Evolutionary conservation across 2,888 invertebrate species (phyloP).

Genomic region (Onchidella celtica): DNA sequence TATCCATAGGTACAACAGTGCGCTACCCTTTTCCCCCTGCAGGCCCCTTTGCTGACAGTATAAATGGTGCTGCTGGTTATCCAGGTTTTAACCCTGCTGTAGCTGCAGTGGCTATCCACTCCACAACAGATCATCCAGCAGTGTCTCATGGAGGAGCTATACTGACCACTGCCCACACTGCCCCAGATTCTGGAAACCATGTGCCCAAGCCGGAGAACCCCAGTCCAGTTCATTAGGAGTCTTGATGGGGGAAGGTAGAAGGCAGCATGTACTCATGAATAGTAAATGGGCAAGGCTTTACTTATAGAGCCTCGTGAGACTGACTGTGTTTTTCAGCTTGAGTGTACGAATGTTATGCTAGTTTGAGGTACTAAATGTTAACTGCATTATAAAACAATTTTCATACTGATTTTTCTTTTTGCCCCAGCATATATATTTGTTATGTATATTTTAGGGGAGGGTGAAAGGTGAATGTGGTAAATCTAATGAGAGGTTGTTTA

Average conservation of each 20-base stretch:
- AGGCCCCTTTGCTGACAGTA: constrained; percentile 66
- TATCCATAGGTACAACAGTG: constrained; percentile 48
- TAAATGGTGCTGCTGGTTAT: constrained; percentile 73
- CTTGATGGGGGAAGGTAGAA: constrained; percentile 36
- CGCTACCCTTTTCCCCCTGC: constrained; percentile 58
- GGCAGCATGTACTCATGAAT: constrained; percentile 48
- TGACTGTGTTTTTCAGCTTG: no score
- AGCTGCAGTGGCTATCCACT: constrained; percentile 74
- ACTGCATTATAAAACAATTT: no score
- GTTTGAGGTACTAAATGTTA: no score
- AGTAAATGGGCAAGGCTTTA: constrained; percentile 2
- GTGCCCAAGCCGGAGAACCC: constrained; percentile 49
- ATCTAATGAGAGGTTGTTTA: no score
- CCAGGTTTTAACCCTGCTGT: constrained; percentile 69
- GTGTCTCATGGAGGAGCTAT: constrained; percentile 55
- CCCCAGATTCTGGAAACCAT: constrained; percentile 48
- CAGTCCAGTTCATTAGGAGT: constrained; percentile 47
- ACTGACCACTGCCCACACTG: constrained; percentile 43
- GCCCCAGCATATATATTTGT: no score
- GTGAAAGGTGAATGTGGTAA: no score
- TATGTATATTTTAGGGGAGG: no score
- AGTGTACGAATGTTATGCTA: no score
- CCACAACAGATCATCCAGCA: constrained; percentile 73
- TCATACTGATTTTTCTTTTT: no score
- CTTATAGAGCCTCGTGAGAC: background rate